Percentiles rank a stretch among this genome's conserved stretches.
phyloP scores from a whole-genome alignment of 1,140 invertebrate genomes.

The Calliopsis andreniformis region DNA sequence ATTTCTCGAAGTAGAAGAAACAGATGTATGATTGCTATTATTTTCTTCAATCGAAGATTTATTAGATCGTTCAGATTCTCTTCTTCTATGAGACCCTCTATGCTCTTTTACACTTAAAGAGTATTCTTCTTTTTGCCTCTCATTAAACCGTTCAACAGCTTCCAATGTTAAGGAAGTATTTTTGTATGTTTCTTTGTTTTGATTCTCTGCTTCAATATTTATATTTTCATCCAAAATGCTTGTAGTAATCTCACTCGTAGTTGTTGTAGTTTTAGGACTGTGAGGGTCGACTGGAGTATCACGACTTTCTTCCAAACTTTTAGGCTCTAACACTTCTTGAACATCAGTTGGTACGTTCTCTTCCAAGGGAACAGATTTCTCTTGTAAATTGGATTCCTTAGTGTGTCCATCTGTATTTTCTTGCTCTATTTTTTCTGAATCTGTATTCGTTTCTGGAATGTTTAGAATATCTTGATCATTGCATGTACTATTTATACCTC shows the following conservation, averaged over 20 bases:
- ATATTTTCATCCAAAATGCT: not conserved
- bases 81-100: not conserved
- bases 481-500: not conserved
- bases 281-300: not conserved
- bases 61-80: slow-evolving; percentile 17
- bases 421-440: not conserved
- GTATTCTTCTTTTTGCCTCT: not conserved
- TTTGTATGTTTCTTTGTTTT: not conserved
- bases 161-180: not conserved
- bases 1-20: not conserved
- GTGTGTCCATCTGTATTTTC: not conserved
- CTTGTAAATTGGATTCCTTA: not conserved
- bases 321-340: not conserved
- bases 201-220: no score
- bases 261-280: no score
- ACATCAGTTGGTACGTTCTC: not conserved
- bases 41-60: slow-evolving; percentile 9
- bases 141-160: not conserved
- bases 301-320: not conserved
- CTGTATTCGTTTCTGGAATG: not conserved
- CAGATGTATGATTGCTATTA: not conserved
- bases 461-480: not conserved
- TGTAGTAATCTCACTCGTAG: not conserved
- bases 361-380: not conserved
- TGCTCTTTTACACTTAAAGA: not conserved